Evolutionary conservation across 2,797 vertebrate species (phyloP).

Genomic region (Pitangus sulphuratus): DNA sequence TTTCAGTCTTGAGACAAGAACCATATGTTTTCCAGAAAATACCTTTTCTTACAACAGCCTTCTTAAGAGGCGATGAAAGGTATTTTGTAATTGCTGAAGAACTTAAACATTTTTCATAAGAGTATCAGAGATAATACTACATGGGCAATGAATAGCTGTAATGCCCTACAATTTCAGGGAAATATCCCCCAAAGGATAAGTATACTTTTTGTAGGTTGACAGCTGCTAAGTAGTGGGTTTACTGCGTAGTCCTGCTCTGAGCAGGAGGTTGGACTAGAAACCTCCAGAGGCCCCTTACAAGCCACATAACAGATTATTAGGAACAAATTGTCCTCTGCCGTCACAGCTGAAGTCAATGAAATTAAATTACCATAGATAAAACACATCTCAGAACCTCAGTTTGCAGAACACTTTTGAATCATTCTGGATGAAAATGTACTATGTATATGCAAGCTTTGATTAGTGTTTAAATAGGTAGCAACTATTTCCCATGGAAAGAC

Average conservation of each 20-base stretch:
- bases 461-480: not conserved
- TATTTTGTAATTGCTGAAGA: not conserved
- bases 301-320: not conserved
- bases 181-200: not conserved
- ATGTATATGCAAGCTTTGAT: not conserved
- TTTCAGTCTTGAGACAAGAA: not conserved
- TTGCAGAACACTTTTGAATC: not conserved
- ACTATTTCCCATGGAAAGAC: not conserved
- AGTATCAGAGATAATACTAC: not conserved
- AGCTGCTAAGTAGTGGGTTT: not conserved
- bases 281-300: not conserved
- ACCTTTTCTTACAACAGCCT: not conserved
- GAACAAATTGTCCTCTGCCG: constrained; percentile 35
- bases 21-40: not conserved
- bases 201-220: not conserved
- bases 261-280: not conserved
- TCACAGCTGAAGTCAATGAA: not conserved
- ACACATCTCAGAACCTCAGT: not conserved
- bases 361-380: constrained; percentile 3
- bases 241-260: not conserved
- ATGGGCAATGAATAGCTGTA: not conserved
- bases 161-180: not conserved
- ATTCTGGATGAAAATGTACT: not conserved
- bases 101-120: not conserved
- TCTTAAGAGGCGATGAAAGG: not conserved